These are phyloP conservation scores for Alexandromys fortis DNA, from an alignment of 2,113 vertebrate species.

Conservation along the genomic window DNA sequence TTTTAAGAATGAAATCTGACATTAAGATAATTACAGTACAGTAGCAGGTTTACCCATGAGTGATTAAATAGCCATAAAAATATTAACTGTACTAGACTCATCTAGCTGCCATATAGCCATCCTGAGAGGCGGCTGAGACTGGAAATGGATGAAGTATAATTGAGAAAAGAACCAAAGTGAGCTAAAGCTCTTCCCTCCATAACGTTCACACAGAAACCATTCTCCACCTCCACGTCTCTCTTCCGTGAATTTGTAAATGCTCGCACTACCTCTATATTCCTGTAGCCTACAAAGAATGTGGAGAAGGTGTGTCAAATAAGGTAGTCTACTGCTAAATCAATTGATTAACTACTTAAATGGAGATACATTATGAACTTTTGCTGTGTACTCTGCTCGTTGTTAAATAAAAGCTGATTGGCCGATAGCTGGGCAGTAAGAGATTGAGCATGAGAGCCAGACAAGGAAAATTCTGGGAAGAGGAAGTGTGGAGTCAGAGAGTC, in stretches of 20 bases:
- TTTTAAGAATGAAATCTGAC: background rate
- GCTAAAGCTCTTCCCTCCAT: background rate
- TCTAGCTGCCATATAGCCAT: background rate
- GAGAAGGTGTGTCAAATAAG: background rate
- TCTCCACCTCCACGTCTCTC: background rate
- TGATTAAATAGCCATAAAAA: constrained; percentile 28
- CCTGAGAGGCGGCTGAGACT: background rate
- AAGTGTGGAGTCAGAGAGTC: too few relatives aligned
- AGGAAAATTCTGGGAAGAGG: too few relatives aligned
- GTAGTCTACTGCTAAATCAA: background rate
- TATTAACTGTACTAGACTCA: constrained; percentile 1
- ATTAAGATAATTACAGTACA: background rate
- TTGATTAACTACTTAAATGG: background rate
- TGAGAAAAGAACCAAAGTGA: background rate
- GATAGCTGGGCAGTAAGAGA: too few relatives aligned
- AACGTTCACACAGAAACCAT: background rate
- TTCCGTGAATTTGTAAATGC: background rate
- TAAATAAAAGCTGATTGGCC: too few relatives aligned
- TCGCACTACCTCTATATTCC: background rate
- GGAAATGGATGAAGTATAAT: background rate
- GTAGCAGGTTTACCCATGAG: background rate
- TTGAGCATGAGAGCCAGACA: too few relatives aligned
- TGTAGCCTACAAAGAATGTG: background rate
- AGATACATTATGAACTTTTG: background rate
- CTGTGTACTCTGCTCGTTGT: background rate